phyloP scores from a whole-genome alignment of 1,140 invertebrate species.

The Coptotermes formosanus region DNA sequence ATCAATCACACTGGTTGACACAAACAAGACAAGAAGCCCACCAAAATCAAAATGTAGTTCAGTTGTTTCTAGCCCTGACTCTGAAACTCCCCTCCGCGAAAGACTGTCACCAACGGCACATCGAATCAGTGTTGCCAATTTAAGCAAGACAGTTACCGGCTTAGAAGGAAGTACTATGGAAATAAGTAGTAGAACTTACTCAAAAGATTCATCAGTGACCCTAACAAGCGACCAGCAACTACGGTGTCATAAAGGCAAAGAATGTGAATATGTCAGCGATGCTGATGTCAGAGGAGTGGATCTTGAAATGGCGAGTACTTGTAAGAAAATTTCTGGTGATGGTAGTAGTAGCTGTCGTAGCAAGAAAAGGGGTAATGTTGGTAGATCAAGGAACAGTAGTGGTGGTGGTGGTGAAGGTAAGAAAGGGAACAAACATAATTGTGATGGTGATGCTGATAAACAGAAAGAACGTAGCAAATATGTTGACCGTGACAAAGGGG shows the following conservation, averaged over 20 bases:
- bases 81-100: neutral
- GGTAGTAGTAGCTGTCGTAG: neutral
- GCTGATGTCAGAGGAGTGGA: neutral
- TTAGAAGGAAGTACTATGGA: neutral
- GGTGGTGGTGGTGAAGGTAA: neutral
- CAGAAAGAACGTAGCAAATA: neutral
- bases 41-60: too few species aligned
- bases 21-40: neutral
- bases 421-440: neutral
- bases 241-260: neutral
- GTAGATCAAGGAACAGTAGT: neutral
- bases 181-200: neutral
- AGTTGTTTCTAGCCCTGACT: neutral
- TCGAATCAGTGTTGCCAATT: neutral
- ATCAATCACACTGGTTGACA: neutral
- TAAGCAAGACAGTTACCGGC: neutral
- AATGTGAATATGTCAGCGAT: neutral
- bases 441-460: neutral
- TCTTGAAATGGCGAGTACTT: slow-evolving; percentile 9
- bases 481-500: neutral
- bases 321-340: neutral
- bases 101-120: neutral
- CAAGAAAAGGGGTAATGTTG: neutral
- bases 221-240: neutral
- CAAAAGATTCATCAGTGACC: neutral